Conservation (phyloP, 2,888 invertebrate genomes). For the Drosophila barbarae region DNA sequence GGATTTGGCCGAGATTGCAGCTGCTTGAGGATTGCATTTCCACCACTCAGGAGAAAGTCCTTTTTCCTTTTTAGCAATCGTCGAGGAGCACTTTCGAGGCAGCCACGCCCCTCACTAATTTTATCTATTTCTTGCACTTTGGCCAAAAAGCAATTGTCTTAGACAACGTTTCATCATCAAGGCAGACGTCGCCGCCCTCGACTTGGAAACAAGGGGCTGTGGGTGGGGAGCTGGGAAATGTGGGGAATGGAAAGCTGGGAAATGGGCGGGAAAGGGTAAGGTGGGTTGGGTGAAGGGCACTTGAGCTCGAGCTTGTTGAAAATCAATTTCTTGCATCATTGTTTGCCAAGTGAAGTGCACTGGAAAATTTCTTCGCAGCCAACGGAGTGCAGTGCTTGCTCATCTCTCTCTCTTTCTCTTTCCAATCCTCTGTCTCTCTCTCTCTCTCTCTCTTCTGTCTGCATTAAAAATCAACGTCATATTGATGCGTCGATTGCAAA, state of each 20-base stretch:
- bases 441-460: conserved; percentile 8
- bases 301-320: conserved; percentile 71
- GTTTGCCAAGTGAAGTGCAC: conserved; percentile 78
- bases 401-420: not conserved
- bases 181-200: conserved; percentile 41
- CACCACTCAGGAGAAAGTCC: conserved; percentile 25
- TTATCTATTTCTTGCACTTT: conserved; percentile 75
- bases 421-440: not conserved
- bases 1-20: conserved; percentile 41
- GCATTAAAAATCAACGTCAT: conserved; percentile 72
- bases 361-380: conserved; percentile 73
- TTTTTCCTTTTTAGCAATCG: conserved; percentile 34
- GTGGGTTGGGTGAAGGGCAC: conserved; percentile 18
- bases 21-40: conserved; percentile 38
- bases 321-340: conserved; percentile 78
- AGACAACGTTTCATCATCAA: conserved; percentile 66
- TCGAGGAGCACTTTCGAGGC: conserved; percentile 42
- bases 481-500: conserved; percentile 52
- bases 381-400: conserved; percentile 45
- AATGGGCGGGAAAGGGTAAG: conserved; percentile 9
- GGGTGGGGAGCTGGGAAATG: not conserved
- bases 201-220: conserved; percentile 19
- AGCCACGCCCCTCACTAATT: conserved; percentile 63
- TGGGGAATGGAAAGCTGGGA: not conserved
- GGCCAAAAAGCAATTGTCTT: conserved; percentile 70